Percentiles rank a stretch among this genome's conserved stretches.
phyloP scores from a whole-genome alignment of 2,888 invertebrate genomes.

The Diloba caeruleocephala region DNA sequence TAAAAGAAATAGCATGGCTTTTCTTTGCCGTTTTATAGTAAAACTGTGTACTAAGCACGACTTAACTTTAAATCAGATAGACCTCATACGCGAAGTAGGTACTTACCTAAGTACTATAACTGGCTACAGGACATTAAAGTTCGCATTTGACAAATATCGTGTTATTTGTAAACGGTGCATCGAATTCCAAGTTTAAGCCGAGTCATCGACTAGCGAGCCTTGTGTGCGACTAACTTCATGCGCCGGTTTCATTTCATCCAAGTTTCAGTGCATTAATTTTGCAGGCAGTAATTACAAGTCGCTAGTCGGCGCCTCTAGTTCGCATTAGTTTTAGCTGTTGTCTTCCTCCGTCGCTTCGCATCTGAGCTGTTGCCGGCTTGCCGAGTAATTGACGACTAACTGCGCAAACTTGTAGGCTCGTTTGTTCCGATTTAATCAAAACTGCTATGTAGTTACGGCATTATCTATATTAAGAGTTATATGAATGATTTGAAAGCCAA shows the following conservation, averaged over 20 bases:
- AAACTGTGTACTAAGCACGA: conserved; percentile 2
- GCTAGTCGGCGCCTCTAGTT: conserved; percentile 81
- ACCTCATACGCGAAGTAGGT: no score
- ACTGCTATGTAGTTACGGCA: conserved; percentile 53
- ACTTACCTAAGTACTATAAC: no score
- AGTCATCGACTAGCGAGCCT: conserved; percentile 63
- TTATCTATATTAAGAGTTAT: conserved; percentile 31
- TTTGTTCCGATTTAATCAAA: conserved; percentile 80
- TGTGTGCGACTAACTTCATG: conserved; percentile 74
- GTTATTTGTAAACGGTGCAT: conserved; percentile 57
- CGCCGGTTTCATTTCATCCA: conserved; percentile 86
- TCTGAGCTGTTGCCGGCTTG: conserved; percentile 71
- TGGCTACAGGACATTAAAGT: conserved; percentile 34
- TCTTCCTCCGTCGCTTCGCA: conserved; percentile 73
- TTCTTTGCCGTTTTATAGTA: conserved; percentile 6
- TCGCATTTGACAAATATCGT: conserved; percentile 50
- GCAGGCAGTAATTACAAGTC: conserved; percentile 87
- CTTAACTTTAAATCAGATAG: no score
- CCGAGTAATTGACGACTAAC: conserved; percentile 78
- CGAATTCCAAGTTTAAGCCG: conserved; percentile 67
- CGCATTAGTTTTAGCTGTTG: conserved; percentile 84
- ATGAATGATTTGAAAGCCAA: conserved; percentile 39
- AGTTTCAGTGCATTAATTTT: conserved; percentile 88
- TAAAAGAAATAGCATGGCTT: conserved; percentile 8
- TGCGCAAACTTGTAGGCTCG: conserved; percentile 77